Evolutionary conservation across 2,797 vertebrate genomes (phyloP).

Genomic region (Lindbergichthys nudifrons): DNA sequence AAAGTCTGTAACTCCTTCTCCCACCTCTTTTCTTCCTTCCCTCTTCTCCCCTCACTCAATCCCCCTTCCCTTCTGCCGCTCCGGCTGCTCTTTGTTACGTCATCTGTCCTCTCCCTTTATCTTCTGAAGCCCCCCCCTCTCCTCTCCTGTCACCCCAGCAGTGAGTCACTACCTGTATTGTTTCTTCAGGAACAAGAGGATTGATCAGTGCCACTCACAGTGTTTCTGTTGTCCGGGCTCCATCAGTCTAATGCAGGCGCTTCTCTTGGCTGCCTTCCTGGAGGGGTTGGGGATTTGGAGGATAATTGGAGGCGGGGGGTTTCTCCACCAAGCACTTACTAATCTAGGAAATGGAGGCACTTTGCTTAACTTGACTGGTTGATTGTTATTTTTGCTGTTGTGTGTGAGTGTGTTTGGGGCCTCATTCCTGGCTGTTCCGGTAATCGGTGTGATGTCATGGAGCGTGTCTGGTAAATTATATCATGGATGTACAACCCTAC

Average conservation of each 20-base stretch:
- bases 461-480: conserved; percentile 44
- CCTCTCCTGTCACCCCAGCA: conserved; percentile 60
- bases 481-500: conserved; percentile 34
- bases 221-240: conserved; percentile 74
- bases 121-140: conserved; percentile 44
- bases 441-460: conserved; percentile 44
- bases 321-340: conserved; percentile 52
- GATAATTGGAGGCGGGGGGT: conserved; percentile 56
- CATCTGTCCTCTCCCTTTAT: conserved; percentile 85
- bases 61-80: conserved; percentile 67
- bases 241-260: conserved; percentile 64
- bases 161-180: conserved; percentile 88
- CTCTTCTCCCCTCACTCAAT: conserved; percentile 41
- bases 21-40: conserved; percentile 33
- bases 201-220: conserved; percentile 80
- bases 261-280: conserved; percentile 53
- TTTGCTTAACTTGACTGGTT: conserved; percentile 55
- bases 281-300: conserved; percentile 54
- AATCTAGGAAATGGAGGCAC: conserved; percentile 75
- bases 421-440: conserved; percentile 40
- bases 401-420: conserved; percentile 2
- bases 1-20: conserved; percentile 72
- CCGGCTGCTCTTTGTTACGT: conserved; percentile 84
- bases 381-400: conserved; percentile 40
- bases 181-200: conserved; percentile 80